Evolutionary conservation across 2,797 vertebrate genomes (phyloP), one percentile per base, ranked within the genome.

Genomic region (Pogoniulus pusillus): DNA sequence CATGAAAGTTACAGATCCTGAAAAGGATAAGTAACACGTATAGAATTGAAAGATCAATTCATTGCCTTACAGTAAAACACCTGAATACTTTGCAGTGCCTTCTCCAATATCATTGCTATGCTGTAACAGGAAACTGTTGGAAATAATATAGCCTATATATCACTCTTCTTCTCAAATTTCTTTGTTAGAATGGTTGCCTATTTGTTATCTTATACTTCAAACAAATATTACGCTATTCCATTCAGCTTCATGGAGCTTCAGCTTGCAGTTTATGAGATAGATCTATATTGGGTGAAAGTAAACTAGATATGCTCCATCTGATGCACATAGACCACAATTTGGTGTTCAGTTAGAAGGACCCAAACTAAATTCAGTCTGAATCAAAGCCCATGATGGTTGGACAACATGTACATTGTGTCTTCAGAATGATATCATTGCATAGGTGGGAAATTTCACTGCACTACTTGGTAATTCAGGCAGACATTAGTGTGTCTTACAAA

Each of bases 1-100:
- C 90, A 66, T 85, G 29, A 88, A 96, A 82, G 62, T 10, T 86
- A 91, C 82, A 77, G 75, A 53, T 78, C 57, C 85, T 74, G 53
- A 87, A 76, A 29, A 34, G 10, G 45, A 91, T 79, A 88, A 93
- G 51, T 91, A 90, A 72, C 20, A 35, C 12, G 3, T 81, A 60
- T 87, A 76, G 60, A 93, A 92, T 55, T 85, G 83, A 82, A 57
- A 76, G 68, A 37, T 64, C 27, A 51, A 32, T 23, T 32, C 27
- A 68, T 39, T 57, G 66, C 35, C 59, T 92, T 72, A 34, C 47
- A 76, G 47, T 76, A 29, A n/a, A 9, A 3, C 9, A 75, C 34
- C 53, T 78, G 29, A 54, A 59, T 60, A 35, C 24, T 41, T 55
- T 80, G 26, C 30, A 85, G 23, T 45, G 63, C 12, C 9, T 47